These are phyloP conservation scores for Cydia pomonella DNA, from an alignment of 1,140 invertebrate genomes.

Conservation along the genomic window DNA sequence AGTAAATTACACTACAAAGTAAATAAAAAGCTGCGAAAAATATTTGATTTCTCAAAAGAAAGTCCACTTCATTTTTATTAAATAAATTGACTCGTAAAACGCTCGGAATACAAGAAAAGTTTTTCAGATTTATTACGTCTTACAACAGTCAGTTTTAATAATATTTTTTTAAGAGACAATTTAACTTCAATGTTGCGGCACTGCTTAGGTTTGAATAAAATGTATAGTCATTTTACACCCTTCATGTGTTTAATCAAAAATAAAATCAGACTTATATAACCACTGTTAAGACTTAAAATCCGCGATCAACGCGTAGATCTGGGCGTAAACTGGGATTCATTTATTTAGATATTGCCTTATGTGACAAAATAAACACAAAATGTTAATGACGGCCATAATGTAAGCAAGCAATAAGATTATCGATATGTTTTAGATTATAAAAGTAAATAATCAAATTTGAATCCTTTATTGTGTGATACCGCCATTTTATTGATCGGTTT, in stretches of 20 bases:
- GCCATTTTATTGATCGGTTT: background rate
- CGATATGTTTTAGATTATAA: slow-evolving; percentile 19
- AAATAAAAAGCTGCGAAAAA: background rate
- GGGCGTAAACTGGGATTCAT: background rate
- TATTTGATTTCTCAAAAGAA: slow-evolving; percentile 7
- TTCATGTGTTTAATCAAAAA: background rate
- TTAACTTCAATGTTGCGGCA: background rate
- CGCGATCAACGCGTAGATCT: background rate
- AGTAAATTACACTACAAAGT: background rate
- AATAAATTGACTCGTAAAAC: slow-evolving; percentile 6
- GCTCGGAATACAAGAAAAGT: slow-evolving; percentile 3
- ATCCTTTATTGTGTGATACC: background rate
- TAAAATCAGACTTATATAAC: background rate
- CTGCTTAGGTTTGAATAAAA: background rate
- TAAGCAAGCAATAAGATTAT: slow-evolving; percentile 20
- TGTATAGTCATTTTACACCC: background rate
- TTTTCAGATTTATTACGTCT: slow-evolving; percentile 18
- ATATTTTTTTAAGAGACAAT: background rate
- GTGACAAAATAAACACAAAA: slow-evolving; percentile 18
- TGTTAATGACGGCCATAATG: slow-evolving; percentile 9
- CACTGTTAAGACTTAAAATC: background rate
- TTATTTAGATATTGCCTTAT: slow-evolving; percentile 28
- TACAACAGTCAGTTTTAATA: slow-evolving; percentile 10
- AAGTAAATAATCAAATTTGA: slow-evolving; percentile 16
- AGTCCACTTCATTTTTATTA: background rate